These are phyloP conservation scores for Nyleta sp. DNA, from an alignment of 2,888 invertebrate species.

Conservation along the genomic window DNA sequence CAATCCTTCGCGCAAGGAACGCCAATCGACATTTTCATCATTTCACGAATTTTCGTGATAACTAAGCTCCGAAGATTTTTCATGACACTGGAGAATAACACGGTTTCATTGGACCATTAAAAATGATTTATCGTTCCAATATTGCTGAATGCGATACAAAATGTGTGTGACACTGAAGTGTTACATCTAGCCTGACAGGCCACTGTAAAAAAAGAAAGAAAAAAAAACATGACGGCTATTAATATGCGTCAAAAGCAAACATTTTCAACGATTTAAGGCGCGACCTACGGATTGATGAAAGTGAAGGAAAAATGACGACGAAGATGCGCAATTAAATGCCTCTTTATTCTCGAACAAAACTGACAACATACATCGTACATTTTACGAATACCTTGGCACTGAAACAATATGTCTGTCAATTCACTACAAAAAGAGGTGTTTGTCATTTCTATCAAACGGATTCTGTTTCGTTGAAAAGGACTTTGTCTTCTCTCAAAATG, in stretches of 20 bases:
- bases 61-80: slow-evolving; percentile 44
- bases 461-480: too few relatives aligned
- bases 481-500: too few relatives aligned
- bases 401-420: too few relatives aligned
- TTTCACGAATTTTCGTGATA: slow-evolving; percentile 39
- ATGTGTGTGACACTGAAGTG: slow-evolving; percentile 35
- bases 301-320: too few relatives aligned
- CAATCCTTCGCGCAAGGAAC: slow-evolving; percentile 14
- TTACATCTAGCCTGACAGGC: slow-evolving; percentile 41
- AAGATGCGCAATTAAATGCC: too few relatives aligned
- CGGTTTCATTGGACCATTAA: slow-evolving; percentile 56
- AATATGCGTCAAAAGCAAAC: slow-evolving; percentile 23
- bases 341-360: too few relatives aligned
- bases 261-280: slow-evolving; percentile 19
- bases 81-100: slow-evolving; percentile 45
- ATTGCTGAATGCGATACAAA: slow-evolving; percentile 49
- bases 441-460: too few relatives aligned
- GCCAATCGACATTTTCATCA: slow-evolving; percentile 43
- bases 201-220: background rate
- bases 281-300: too few relatives aligned
- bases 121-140: slow-evolving; percentile 53
- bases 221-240: slow-evolving; percentile 1
- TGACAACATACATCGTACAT: too few relatives aligned
- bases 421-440: too few relatives aligned
- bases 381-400: too few relatives aligned